Base-by-base conservation (phyloP, 2,888 invertebrate species). In the Apoderus coryli region DNA sequence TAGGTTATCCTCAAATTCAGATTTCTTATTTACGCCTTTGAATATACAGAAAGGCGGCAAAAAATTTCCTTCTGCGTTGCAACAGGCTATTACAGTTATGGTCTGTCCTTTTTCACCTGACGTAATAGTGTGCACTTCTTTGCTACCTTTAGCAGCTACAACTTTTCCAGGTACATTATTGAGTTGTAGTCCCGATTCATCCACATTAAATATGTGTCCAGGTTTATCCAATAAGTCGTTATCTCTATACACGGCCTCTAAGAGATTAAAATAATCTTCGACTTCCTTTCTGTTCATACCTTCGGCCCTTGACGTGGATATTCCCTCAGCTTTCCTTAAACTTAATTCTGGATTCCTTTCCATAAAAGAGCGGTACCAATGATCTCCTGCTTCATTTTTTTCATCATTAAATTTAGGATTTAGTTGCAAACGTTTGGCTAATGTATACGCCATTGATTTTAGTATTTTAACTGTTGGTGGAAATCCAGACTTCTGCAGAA, bases 161-260 rank as follows among this genome's bases (percentile, higher is more conserved):
- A 46, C 43, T 37, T 50, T 45, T 3, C 47, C 46, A 19, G 53
- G 45, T 36, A 47, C 49, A 38, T 54, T 54, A 14, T 57, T 56
- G 3, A 53, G 40, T 31, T 54, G 53, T 3, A 54, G 33, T 4
- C 53, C 25, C n/a, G 31, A 16, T 25, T 31, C 27, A 27, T 27
- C 32, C 11, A 32, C 16, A 28, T 32, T 27, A 25, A 23, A 36
- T 16, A 36, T 34, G 19, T n/a, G n/a, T 4, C 36, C 37, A 4
- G 39, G 46, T 31, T 26, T 32, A 27, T 32, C 27, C 16, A 32
- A 19, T 59, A 60, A 33, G 49, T 49, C 4, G 56, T 58, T 1
- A 37, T 37, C 6, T 54, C 57, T 1, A 27, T 31, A n/a, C n/a
- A 6, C 19, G 10, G 34, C 13, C 35, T 28, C 31, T 11, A 40